phyloP scores from a whole-genome alignment of 1,140 invertebrate species.

The Sminthurides bifidus region DNA sequence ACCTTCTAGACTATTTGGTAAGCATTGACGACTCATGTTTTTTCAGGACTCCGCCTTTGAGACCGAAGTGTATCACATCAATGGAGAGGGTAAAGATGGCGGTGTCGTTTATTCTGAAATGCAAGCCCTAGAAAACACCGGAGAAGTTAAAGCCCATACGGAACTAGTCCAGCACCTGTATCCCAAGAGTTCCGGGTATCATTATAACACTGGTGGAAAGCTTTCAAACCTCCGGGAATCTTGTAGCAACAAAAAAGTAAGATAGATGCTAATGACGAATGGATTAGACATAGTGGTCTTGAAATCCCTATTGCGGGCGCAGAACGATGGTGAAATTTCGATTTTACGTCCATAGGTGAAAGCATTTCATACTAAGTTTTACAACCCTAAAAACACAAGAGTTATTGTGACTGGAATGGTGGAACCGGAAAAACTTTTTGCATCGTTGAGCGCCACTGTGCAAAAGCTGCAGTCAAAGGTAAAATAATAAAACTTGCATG shows the following conservation, averaged over 20 bases:
- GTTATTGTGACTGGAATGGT: conserved; percentile 73
- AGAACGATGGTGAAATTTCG: conserved; percentile 8
- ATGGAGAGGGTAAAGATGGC: conserved; percentile 70
- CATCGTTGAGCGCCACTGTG: conserved; percentile 57
- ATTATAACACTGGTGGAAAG: conserved; percentile 68
- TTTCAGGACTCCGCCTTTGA: conserved; percentile 66
- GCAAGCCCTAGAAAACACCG: conserved; percentile 59
- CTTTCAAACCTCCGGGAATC: conserved; percentile 70
- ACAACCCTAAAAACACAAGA: conserved; percentile 78
- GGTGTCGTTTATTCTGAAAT: conserved; percentile 91
- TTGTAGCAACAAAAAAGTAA: conserved; percentile 67
- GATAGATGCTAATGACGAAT: conserved; percentile 1
- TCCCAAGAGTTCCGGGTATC: conserved; percentile 67
- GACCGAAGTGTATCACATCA: conserved; percentile 87
- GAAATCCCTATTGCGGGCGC: neutral
- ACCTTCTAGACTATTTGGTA: no score
- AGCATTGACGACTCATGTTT: no score
- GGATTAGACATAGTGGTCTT: neutral
- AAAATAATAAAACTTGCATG: neutral
- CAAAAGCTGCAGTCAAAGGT: conserved; percentile 63
- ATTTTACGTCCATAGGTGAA: no score
- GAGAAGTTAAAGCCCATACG: conserved; percentile 50
- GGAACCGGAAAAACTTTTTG: conserved; percentile 60
- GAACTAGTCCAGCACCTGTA: conserved; percentile 57
- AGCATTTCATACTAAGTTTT: conserved; percentile 71